Evolutionary conservation across 1,140 invertebrate species (phyloP), one percentile per base, ranked within the genome.

Genomic region (Wasmannia auropunctata): DNA sequence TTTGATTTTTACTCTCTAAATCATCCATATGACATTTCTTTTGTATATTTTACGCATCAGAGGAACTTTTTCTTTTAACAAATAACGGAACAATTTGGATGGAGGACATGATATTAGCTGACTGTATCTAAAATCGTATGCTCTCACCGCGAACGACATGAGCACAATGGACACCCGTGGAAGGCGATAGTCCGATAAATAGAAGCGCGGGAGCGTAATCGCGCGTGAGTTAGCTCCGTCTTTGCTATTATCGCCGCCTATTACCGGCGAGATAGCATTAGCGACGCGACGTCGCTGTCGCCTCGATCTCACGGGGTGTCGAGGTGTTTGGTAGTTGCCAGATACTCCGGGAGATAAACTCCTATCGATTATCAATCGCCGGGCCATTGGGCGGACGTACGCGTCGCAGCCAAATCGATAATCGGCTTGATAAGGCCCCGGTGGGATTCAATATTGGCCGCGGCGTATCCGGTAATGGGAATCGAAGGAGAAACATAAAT

Each of bases 351-450:
- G 51, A 83, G 79, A 83, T 83, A 83, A 81, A 74, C 79, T 74
- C 51, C 51, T 83, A 83, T 83, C 79, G 79, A 83, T 83, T 83
- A 83, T 83, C 67, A 83, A 83, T 83, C 79, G 76, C 28, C 43
- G 7, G 60, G n/a, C 43, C 5, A 14, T 14, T 22, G 54, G 14
- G 67, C 28, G 37, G 51, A 83, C 25, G 79, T 28, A 14, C 49
- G 49, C 34, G 60, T 79, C 62, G 60, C 51, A 70, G 46, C 16
- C 67, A 69, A 46, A 74, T 83, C 79, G 79, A 83, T 83, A 83
- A 83, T 83, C 51, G 54, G 51, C 51, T 74, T 74, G 79, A 83
- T 83, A 83, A 83, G 79, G 79, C 37, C 40, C 51, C 25, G 25
- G 3, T 11, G 67, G 67, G 51, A 83, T 74, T 83, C 79, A 74